These are phyloP conservation scores for Globicephala melas DNA, from an alignment of 2,113 vertebrate species.

Conservation along the genomic window DNA sequence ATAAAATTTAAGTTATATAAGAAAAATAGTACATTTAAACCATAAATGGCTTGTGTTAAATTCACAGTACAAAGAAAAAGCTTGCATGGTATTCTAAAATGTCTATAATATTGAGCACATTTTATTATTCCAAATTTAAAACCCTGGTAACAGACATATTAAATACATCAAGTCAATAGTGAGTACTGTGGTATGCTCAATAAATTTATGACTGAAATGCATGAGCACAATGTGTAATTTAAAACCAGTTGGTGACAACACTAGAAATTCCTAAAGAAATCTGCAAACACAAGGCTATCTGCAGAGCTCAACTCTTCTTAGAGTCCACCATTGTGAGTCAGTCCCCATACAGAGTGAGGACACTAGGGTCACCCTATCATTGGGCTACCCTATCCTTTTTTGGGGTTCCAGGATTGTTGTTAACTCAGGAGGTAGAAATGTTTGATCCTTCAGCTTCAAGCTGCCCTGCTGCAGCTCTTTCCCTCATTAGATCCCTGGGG, in stretches of 20 bases:
- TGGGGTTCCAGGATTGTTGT: background rate
- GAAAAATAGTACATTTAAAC: conserved; percentile 45
- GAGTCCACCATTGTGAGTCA: background rate
- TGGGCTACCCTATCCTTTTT: background rate
- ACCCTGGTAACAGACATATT: background rate
- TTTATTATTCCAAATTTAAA: conserved; percentile 1
- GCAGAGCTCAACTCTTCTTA: background rate
- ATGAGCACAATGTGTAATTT: conserved; percentile 8
- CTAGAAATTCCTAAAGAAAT: conserved; percentile 25
- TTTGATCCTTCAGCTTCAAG: background rate
- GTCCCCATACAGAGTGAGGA: background rate
- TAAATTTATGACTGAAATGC: conserved; percentile 36
- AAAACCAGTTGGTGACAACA: background rate
- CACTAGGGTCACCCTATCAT: background rate
- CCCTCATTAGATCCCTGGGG: conserved; percentile 20
- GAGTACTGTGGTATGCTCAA: background rate
- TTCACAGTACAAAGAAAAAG: background rate
- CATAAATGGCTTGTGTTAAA: background rate
- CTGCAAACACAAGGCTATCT: background rate
- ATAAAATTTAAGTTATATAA: conserved; percentile 18
- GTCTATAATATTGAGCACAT: background rate
- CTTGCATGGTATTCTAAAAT: conserved; percentile 4
- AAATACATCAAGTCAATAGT: background rate
- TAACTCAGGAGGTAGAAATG: background rate
- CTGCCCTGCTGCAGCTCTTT: conserved; percentile 8